Conservation (phyloP, 2,113 vertebrate genomes). For the Elachura formosa region DNA sequence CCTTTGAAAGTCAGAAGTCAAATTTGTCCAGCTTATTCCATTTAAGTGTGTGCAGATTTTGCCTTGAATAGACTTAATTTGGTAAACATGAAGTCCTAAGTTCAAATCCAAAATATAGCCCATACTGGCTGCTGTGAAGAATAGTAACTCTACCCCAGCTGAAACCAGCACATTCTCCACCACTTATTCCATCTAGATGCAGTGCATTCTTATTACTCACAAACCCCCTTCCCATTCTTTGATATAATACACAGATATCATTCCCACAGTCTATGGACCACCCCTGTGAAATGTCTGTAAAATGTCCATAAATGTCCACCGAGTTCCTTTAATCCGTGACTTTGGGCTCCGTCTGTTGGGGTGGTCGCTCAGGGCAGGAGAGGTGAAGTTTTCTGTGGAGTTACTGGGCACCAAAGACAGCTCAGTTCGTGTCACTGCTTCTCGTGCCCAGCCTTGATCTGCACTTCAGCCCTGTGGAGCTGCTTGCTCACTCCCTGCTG, state of each 20-base stretch:
- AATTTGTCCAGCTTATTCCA: background rate
- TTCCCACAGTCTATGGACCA: background rate
- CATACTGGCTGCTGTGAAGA: background rate
- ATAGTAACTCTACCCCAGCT: background rate
- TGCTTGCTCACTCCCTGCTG: background rate
- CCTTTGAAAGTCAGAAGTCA: background rate
- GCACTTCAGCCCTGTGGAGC: background rate
- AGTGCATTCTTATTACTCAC: background rate
- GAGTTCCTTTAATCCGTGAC: background rate
- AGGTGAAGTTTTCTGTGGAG: background rate
- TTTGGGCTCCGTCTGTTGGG: background rate
- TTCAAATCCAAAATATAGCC: background rate
- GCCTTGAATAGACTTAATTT: background rate
- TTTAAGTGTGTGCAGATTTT: background rate
- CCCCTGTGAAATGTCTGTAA: background rate
- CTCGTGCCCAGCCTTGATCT: background rate
- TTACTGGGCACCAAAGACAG: background rate
- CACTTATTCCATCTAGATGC: background rate
- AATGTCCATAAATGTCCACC: background rate
- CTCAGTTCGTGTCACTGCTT: fast-evolving
- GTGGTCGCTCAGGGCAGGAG: background rate
- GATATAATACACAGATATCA: background rate
- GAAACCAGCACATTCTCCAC: background rate
- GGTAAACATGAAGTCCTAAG: background rate
- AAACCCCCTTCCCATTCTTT: background rate